phyloP scores from a whole-genome alignment of 2,113 vertebrate genomes.

The Platycercus adscitus region DNA sequence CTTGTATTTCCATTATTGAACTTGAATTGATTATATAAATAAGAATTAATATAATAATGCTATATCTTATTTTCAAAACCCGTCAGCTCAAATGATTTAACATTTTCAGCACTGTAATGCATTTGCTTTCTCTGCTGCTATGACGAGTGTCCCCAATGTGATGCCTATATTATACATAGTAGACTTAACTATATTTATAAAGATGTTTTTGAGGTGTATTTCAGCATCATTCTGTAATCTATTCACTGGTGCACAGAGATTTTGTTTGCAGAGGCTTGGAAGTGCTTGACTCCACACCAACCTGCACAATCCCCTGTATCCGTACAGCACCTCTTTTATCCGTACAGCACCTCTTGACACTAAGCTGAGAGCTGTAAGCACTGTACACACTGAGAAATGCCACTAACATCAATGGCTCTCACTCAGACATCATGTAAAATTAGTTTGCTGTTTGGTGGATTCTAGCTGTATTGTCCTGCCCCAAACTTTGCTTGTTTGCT shows the following conservation, averaged over 20 bases:
- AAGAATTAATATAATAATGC: background rate
- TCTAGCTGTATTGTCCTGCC: background rate
- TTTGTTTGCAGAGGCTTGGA: background rate
- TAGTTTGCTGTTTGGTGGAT: background rate
- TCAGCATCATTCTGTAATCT: background rate
- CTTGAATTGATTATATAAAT: background rate
- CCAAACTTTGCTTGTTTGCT: background rate
- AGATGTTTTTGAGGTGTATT: conserved; percentile 3
- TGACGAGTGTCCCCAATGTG: background rate
- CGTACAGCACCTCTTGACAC: background rate
- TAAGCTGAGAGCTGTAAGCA: background rate
- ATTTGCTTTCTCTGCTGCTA: conserved; percentile 33
- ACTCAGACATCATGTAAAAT: background rate
- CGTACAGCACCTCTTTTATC: background rate
- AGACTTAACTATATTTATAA: background rate
- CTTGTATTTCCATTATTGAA: background rate
- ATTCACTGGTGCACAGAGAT: background rate
- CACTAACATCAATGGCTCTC: background rate
- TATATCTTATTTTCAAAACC: conserved; percentile 53
- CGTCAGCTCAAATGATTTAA: conserved; percentile 52
- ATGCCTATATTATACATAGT: background rate
- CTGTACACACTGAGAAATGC: background rate
- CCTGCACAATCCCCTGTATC: background rate
- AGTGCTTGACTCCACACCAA: background rate
- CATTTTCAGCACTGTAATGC: conserved; percentile 39